Evolutionary conservation across 2,113 vertebrate genomes (phyloP).

Genomic region (Jaculus jaculus): DNA sequence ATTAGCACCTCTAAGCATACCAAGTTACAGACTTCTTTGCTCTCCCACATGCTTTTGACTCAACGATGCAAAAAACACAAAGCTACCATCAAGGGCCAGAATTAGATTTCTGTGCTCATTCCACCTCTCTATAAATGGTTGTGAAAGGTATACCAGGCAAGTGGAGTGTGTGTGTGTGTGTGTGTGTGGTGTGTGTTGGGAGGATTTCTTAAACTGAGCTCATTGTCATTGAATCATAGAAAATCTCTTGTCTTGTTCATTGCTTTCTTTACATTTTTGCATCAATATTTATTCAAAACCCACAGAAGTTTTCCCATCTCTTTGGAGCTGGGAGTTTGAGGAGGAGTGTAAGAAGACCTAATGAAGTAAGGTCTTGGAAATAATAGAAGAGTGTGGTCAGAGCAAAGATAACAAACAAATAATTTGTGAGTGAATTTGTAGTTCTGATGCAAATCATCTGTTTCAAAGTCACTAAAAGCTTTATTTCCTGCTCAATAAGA

Average conservation of each 20-base stretch:
- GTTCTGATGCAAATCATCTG: neutral
- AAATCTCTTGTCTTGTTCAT: neutral
- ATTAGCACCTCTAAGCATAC: neutral
- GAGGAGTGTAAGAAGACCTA: neutral
- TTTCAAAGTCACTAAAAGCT: slow-evolving; percentile 1
- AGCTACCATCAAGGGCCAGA: neutral
- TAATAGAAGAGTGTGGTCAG: neutral
- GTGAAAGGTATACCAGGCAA: neutral
- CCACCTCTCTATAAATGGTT: neutral
- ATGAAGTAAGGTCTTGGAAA: neutral
- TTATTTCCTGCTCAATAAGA: neutral
- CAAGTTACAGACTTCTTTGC: slow-evolving; percentile 37
- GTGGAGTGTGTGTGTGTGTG: no score
- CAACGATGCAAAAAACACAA: neutral
- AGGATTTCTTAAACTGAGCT: neutral
- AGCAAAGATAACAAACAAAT: neutral
- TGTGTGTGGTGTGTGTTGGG: no score
- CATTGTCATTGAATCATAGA: neutral
- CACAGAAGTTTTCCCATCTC: neutral
- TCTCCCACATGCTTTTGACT: slow-evolving; percentile 1
- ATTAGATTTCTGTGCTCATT: slow-evolving; percentile 28
- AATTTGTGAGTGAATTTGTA: neutral
- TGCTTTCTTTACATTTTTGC: neutral
- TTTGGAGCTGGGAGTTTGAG: neutral
- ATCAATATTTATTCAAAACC: neutral